Percentiles rank a stretch among this genome's conserved stretches.
These are phyloP conservation scores for Cyclophora punctaria DNA, from an alignment of 2,888 invertebrate species.

Conservation along the genomic window DNA sequence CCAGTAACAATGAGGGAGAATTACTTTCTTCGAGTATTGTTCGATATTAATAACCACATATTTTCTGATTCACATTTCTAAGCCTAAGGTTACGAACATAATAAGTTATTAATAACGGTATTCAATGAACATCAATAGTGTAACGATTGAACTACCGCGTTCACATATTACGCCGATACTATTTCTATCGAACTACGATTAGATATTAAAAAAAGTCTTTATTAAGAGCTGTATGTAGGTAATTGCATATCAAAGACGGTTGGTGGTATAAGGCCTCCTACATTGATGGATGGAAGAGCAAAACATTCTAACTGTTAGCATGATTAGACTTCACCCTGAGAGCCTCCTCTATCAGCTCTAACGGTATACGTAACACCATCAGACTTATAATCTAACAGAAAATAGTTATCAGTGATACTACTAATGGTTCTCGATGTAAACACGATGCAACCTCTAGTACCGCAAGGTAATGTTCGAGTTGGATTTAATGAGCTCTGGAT, in stretches of 20 bases:
- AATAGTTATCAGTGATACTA: slow-evolving; percentile 19
- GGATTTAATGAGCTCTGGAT: no score
- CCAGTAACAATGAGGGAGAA: no score
- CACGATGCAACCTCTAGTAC: background rate
- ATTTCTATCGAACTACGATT: slow-evolving; percentile 12
- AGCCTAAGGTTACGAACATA: no score
- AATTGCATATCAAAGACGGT: slow-evolving; percentile 15
- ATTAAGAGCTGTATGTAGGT: slow-evolving; percentile 16
- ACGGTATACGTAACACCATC: slow-evolving; percentile 49
- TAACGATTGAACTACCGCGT: slow-evolving; percentile 1
- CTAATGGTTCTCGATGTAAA: slow-evolving; percentile 17
- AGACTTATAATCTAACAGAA: slow-evolving; percentile 35
- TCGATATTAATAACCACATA: no score
- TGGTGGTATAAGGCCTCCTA: slow-evolving; percentile 13
- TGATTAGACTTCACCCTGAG: slow-evolving; percentile 44
- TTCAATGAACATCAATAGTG: no score
- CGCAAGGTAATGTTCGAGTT: no score
- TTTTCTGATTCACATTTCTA: no score
- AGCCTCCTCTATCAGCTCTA: slow-evolving; percentile 52
- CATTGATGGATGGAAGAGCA: slow-evolving; percentile 23
- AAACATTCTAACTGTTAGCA: slow-evolving; percentile 52
- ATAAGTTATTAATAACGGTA: no score
- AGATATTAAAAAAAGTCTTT: slow-evolving; percentile 17
- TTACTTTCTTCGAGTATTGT: no score
- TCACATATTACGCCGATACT: slow-evolving; percentile 7